These are phyloP conservation scores for Pteromalus puparum DNA, from an alignment of 1,140 invertebrate species.

Conservation along the genomic window DNA sequence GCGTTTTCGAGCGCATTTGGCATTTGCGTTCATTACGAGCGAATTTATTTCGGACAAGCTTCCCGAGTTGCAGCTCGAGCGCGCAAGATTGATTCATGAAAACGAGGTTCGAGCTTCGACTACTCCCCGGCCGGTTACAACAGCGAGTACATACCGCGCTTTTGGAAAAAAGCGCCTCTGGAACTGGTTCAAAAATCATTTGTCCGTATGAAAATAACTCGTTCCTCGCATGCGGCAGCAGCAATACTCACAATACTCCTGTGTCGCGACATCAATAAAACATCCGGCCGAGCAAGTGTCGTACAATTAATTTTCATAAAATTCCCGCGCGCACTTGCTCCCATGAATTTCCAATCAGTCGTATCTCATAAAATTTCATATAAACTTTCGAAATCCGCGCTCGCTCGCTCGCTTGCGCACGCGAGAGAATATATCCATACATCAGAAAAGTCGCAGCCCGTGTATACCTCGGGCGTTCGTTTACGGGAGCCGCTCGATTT, in stretches of 20 bases:
- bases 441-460: not conserved
- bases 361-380: conserved; percentile 39
- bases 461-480: conserved; percentile 1
- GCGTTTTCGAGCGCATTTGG: too few species aligned
- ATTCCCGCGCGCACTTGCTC: conserved; percentile 1
- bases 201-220: not conserved
- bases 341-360: conserved; percentile 29
- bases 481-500: conserved; percentile 19
- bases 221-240: too few species aligned
- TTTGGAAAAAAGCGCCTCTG: too few species aligned
- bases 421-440: conserved; percentile 26
- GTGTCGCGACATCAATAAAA: conserved; percentile 35
- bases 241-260: not conserved
- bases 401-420: too few species aligned
- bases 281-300: conserved; percentile 19
- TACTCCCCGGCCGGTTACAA: too few species aligned
- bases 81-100: too few species aligned
- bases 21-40: too few species aligned
- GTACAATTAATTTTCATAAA: conserved; percentile 41
- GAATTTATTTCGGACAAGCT: too few species aligned
- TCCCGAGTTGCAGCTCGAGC: too few species aligned
- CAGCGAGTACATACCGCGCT: too few species aligned
- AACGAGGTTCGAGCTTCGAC: too few species aligned
- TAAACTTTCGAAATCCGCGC: conserved; percentile 35
- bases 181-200: conserved; percentile 7